A percentile compares a stretch with the other conserved stretches of the same genome.
These are phyloP conservation scores for Typhlichthys subterraneus DNA, from an alignment of 2,797 vertebrate species.

Conservation along the genomic window DNA sequence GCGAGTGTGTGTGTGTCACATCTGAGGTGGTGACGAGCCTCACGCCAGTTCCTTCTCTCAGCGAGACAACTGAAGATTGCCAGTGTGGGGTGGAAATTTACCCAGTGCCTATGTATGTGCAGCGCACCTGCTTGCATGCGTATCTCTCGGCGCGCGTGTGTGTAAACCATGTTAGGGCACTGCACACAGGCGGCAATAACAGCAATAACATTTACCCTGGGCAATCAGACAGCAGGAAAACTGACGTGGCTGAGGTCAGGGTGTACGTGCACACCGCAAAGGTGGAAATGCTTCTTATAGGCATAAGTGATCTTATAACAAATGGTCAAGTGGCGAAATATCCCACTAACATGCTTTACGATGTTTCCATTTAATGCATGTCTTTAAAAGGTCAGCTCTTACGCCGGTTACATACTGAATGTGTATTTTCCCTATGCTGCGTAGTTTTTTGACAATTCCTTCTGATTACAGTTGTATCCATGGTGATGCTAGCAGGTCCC, in stretches of 20 bases:
- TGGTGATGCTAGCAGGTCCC: no score
- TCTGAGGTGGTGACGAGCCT: conserved; percentile 25
- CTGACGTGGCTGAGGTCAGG: conserved; percentile 24
- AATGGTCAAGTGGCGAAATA: not conserved
- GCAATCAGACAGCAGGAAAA: conserved; percentile 46
- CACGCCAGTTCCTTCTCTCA: conserved; percentile 41
- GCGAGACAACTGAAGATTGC: conserved; percentile 76
- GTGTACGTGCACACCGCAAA: conserved; percentile 11
- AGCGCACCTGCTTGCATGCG: conserved; percentile 33
- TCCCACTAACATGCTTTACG: not conserved
- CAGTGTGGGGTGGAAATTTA: conserved; percentile 77
- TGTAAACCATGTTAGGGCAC: conserved; percentile 37
- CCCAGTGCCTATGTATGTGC: conserved; percentile 45
- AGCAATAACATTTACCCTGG: conserved; percentile 36
- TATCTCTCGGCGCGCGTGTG: conserved; percentile 13
- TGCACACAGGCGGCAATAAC: conserved; percentile 53
- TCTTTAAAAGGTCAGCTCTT: no score
- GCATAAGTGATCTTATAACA: not conserved
- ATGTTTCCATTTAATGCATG: no score
- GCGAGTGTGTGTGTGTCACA: conserved; percentile 16
- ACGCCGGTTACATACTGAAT: no score
- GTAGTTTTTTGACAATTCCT: no score
- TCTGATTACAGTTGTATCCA: no score
- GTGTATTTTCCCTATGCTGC: no score
- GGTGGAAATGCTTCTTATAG: not conserved